These are phyloP conservation scores for Lates japonicus DNA, from an alignment of 2,797 vertebrate genomes.

Conservation along the genomic window DNA sequence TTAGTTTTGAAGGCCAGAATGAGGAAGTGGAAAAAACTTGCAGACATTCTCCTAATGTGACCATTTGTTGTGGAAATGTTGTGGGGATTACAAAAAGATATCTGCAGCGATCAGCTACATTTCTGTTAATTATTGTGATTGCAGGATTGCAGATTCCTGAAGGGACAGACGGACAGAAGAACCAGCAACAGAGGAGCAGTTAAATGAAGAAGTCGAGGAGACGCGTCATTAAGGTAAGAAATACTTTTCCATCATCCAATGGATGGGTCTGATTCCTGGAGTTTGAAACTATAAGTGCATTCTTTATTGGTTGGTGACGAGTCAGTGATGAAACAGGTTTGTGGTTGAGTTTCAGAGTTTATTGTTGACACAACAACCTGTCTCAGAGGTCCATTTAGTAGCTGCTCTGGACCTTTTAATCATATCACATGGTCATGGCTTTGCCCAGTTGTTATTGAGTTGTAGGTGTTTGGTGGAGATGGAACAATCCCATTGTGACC, in stretches of 20 bases:
- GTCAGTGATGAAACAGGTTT: no score
- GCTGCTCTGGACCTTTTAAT: no score
- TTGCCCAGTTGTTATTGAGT: neutral
- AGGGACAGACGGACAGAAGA: neutral
- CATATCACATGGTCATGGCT: neutral
- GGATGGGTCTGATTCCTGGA: neutral
- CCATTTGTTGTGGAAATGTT: neutral
- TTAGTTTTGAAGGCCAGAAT: neutral
- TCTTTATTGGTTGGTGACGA: neutral
- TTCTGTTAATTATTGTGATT: neutral
- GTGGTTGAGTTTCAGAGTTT: neutral
- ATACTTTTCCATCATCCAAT: no score
- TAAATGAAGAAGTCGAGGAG: neutral
- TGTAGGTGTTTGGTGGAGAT: neutral
- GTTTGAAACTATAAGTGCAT: no score
- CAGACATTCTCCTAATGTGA: neutral
- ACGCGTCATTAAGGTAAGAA: neutral
- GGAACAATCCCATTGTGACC: slow-evolving; percentile 5
- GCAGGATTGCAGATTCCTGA: neutral
- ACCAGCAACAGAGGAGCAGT: neutral
- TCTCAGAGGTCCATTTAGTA: neutral
- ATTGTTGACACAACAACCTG: no score
- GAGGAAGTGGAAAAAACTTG: neutral
- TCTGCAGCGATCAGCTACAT: neutral
- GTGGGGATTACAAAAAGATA: neutral